A percentile compares a stretch with the other conserved stretches of the same genome.
Evolutionary conservation across 2,797 vertebrate species (phyloP).

Genomic region (Tinamus major): DNA sequence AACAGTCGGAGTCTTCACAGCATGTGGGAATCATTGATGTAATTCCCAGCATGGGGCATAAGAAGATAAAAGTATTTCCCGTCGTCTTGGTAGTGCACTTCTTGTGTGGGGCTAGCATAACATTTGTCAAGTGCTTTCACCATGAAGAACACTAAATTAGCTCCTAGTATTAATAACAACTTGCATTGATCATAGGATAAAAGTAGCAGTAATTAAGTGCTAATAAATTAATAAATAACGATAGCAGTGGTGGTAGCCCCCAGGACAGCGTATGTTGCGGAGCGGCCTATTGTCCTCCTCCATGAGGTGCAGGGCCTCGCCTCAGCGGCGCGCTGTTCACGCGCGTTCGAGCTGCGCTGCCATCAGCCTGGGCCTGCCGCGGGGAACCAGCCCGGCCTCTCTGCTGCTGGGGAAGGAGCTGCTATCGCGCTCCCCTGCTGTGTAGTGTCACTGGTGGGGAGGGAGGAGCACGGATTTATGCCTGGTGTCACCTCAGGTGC

Average conservation of each 20-base stretch:
- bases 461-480: not conserved
- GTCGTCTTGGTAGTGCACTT: not conserved
- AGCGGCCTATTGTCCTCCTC: not conserved
- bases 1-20: not conserved
- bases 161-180: not conserved
- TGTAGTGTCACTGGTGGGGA: not conserved
- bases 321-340: not conserved
- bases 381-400: not conserved
- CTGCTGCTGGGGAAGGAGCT: not conserved
- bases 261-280: not conserved
- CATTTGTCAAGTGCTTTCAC: not conserved
- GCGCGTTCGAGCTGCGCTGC: not conserved
- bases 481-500: not conserved
- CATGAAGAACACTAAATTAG: not conserved
- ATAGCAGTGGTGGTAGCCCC: not conserved
- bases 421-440: not conserved
- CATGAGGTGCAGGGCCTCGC: not conserved
- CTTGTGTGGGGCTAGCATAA: not conserved
- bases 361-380: not conserved
- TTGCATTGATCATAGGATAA: not conserved
- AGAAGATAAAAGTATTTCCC: not conserved
- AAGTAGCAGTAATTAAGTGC: slow-evolving; percentile 4
- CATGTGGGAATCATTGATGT: not conserved
- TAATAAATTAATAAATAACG: not conserved
- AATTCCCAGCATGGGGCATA: not conserved